These are phyloP conservation scores for Otus sunia DNA, from an alignment of 2,113 vertebrate species.

Conservation along the genomic window DNA sequence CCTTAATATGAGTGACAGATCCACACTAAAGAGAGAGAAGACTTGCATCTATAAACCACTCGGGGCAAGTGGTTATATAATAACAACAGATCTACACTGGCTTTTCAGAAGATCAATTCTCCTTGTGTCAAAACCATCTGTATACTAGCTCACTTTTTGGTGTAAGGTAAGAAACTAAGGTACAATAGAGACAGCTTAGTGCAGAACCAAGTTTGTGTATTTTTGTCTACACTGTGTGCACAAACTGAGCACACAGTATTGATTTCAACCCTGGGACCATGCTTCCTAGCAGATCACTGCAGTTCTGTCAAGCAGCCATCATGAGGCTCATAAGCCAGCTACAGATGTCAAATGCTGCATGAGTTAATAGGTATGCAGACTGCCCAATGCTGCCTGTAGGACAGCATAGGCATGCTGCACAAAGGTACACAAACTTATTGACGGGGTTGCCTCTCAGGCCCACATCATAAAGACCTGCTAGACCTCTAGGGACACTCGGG, in stretches of 20 bases:
- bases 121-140: not conserved
- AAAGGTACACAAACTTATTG: not conserved
- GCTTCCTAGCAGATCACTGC: not conserved
- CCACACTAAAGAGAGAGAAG: not conserved
- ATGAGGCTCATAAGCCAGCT: not conserved
- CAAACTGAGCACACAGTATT: not conserved
- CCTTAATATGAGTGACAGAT: not conserved
- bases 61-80: fast-evolving
- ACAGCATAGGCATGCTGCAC: not conserved
- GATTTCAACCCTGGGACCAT: not conserved
- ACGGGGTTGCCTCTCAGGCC: not conserved
- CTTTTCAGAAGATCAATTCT: not conserved
- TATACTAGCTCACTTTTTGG: not conserved
- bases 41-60: not conserved
- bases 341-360: not conserved
- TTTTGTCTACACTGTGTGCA: not conserved
- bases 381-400: not conserved
- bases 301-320: not conserved
- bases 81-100: not conserved
- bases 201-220: not conserved
- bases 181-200: not conserved
- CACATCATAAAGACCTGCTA: not conserved
- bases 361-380: not conserved
- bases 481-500: not conserved
- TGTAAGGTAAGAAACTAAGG: not conserved